phyloP scores from a whole-genome alignment of 35 echinoderm and acorn worm genomes.

The Lytechinus variegatus region DNA sequence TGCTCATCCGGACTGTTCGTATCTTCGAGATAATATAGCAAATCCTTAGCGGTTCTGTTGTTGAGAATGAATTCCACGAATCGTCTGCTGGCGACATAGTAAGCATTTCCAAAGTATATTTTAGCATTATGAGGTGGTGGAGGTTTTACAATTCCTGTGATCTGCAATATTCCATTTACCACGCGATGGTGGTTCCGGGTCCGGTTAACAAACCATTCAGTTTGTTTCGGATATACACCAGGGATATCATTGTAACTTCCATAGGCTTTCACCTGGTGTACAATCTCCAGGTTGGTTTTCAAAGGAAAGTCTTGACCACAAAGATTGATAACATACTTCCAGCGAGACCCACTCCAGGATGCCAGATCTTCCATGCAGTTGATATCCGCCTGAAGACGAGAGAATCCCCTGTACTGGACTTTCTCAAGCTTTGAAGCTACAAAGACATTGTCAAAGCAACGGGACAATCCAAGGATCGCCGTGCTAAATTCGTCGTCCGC shows the following conservation, averaged over 20 bases:
- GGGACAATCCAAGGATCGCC: constrained; percentile 46
- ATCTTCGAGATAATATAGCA: constrained; percentile 66
- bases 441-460: constrained; percentile 79
- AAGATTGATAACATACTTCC: constrained; percentile 81
- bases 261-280: constrained; percentile 67
- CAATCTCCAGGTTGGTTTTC: constrained; percentile 86
- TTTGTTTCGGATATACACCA: background rate
- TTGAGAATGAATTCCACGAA: constrained; percentile 67
- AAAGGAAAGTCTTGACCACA: constrained; percentile 81
- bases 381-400: constrained; percentile 62
- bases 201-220: constrained; percentile 30
- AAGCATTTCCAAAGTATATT: constrained; percentile 69
- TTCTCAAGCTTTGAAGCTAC: constrained; percentile 52
- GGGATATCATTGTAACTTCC: constrained; percentile 59
- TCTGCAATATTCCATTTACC: constrained; percentile 23
- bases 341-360: background rate
- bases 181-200: constrained; percentile 38
- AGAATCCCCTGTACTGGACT: constrained; percentile 59
- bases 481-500: constrained; percentile 37
- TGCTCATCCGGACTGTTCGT: constrained; percentile 71
- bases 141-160: constrained; percentile 42
- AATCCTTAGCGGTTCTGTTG: constrained; percentile 48
- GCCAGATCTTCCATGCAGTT: constrained; percentile 80
- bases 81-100: constrained; percentile 50
- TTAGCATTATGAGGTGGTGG: constrained; percentile 67